Evolutionary conservation across 2,113 vertebrate species (phyloP).

Genomic region (Struthidea cinerea): DNA sequence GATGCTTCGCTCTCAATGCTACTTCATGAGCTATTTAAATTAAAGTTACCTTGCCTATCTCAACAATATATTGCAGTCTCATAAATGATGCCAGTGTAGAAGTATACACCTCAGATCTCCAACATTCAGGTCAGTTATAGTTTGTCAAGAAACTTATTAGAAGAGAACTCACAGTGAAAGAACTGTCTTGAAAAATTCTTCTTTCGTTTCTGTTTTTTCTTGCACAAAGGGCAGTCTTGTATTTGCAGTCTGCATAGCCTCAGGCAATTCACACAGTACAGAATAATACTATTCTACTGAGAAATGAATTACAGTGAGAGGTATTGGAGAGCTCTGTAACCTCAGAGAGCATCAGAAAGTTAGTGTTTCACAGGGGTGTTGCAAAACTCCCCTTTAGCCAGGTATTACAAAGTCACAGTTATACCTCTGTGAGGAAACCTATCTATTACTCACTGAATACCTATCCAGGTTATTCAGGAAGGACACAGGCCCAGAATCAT

Average conservation of each 20-base stretch:
- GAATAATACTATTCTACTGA: constrained; percentile 5
- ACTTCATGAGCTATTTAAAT: background rate
- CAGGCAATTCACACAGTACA: background rate
- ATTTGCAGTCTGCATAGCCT: constrained; percentile 23
- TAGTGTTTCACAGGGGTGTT: background rate
- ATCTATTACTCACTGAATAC: background rate
- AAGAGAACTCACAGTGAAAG: background rate
- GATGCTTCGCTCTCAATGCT: background rate
- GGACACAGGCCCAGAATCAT: background rate
- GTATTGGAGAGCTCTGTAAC: background rate
- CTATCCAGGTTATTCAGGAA: background rate
- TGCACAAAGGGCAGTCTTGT: background rate
- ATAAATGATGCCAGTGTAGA: background rate
- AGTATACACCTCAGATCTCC: background rate
- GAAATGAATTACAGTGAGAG: background rate
- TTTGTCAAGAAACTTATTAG: background rate
- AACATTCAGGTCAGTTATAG: background rate
- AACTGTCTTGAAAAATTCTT: constrained; percentile 28
- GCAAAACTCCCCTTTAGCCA: background rate
- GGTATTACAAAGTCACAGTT: background rate
- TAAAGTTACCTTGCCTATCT: background rate
- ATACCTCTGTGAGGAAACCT: background rate
- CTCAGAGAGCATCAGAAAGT: background rate
- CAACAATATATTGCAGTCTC: background rate
- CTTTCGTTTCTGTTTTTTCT: background rate